Evolutionary conservation across 2,888 invertebrate genomes (phyloP).

Genomic region (Hemithea aestivaria): DNA sequence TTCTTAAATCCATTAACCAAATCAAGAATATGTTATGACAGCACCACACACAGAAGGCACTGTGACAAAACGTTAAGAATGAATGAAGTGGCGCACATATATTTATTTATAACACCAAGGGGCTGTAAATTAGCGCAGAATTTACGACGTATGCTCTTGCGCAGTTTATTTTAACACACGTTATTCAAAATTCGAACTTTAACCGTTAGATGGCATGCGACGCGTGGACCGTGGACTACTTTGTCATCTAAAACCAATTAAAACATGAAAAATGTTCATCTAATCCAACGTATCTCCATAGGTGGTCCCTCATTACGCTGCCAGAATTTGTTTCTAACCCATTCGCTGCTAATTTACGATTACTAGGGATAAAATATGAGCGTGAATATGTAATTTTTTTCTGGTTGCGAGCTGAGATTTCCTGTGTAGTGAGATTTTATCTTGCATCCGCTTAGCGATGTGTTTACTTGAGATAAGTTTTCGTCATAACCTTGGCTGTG

Average conservation of each 20-base stretch:
- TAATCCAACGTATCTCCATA: slow-evolving; percentile 21
- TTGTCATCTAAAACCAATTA: slow-evolving; percentile 46
- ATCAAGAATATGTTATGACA: slow-evolving; percentile 73
- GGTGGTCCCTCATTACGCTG: slow-evolving; percentile 22
- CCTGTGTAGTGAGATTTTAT: slow-evolving; percentile 20
- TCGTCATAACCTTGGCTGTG: slow-evolving; percentile 13
- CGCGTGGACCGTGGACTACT: slow-evolving; percentile 37
- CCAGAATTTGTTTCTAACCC: slow-evolving; percentile 14
- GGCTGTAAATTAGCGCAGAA: slow-evolving; percentile 77
- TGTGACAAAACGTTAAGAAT: slow-evolving; percentile 49
- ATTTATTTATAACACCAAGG: slow-evolving; percentile 75
- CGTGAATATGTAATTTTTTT: slow-evolving; percentile 20
- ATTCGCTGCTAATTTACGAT: slow-evolving; percentile 17
- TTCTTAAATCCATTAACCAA: slow-evolving; percentile 47
- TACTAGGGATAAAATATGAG: slow-evolving; percentile 13
- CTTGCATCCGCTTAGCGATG: slow-evolving; percentile 17
- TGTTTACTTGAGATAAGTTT: slow-evolving; percentile 18
- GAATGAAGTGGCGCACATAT: slow-evolving; percentile 65
- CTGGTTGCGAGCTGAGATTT: slow-evolving; percentile 13
- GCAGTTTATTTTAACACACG: slow-evolving; percentile 73
- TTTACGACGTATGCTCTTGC: slow-evolving; percentile 68
- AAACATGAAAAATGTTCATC: slow-evolving; percentile 33
- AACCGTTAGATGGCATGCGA: slow-evolving; percentile 42
- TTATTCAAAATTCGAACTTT: slow-evolving; percentile 60
- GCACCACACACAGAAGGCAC: slow-evolving; percentile 57